Percentiles rank a stretch among this genome's conserved stretches.
Conservation (phyloP, 1,140 invertebrate species). For the Goniozus legneri region DNA sequence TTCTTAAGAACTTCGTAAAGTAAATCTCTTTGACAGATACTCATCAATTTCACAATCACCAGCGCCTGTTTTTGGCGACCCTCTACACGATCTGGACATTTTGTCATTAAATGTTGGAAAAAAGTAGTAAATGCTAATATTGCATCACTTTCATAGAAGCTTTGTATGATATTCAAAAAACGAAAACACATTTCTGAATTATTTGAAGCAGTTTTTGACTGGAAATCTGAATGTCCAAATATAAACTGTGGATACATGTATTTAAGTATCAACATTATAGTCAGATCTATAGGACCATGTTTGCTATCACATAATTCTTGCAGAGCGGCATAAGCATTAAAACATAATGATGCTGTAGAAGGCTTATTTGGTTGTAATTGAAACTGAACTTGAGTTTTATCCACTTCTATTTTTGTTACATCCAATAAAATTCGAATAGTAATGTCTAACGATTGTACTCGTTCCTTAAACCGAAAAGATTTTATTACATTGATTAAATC, state of each 20-base stretch:
- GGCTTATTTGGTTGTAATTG: conserved; percentile 19
- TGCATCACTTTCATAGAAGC: conserved; percentile 40
- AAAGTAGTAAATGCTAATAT: conserved; percentile 49
- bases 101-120: conserved; percentile 59
- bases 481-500: conserved; percentile 51
- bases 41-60: conserved; percentile 53
- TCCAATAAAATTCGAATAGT: conserved; percentile 53
- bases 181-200: conserved; percentile 53
- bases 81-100: conserved; percentile 60
- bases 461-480: conserved; percentile 51
- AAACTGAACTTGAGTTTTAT: conserved; percentile 30
- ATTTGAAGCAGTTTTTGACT: conserved; percentile 41
- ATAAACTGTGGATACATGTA: conserved; percentile 53
- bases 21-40: conserved; percentile 39
- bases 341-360: conserved; percentile 40
- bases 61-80: conserved; percentile 56
- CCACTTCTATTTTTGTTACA: conserved; percentile 52
- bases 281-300: conserved; percentile 52
- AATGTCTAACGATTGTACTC: conserved; percentile 51
- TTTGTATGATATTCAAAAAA: conserved; percentile 55
- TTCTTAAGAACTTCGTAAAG: conserved; percentile 50
- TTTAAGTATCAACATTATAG: conserved; percentile 52
- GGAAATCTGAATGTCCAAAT: conserved; percentile 44
- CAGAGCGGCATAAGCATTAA: conserved; percentile 53
- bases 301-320: conserved; percentile 47